Conservation (phyloP, 2,113 vertebrate species). For the Columba janthina region DNA sequence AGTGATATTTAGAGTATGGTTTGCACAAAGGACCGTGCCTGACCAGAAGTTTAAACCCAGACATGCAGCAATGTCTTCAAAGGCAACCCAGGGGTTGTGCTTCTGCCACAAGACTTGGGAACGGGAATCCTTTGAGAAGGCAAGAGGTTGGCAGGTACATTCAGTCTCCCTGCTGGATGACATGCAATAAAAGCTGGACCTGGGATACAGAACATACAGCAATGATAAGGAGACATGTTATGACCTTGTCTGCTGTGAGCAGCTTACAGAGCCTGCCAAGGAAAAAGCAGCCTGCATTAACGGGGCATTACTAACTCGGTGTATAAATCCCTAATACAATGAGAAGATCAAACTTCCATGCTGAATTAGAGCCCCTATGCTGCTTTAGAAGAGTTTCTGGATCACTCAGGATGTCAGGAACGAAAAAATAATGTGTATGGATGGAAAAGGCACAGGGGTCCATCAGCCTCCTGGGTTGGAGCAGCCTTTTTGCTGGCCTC, state of each 20-base stretch:
- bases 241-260: constrained; percentile 62
- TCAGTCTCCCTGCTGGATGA: neutral
- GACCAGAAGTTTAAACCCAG: neutral
- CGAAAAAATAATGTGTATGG: neutral
- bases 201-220: neutral
- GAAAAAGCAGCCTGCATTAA: constrained; percentile 29
- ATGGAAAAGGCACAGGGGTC: neutral
- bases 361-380: neutral
- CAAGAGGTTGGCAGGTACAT: neutral
- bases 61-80: neutral
- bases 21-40: neutral
- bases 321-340: constrained; percentile 68
- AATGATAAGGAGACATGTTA: constrained; percentile 7
- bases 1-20: neutral
- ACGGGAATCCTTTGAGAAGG: neutral
- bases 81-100: neutral
- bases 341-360: constrained; percentile 39
- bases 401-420: neutral
- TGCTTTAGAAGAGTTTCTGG: constrained; percentile 12
- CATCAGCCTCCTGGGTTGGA: neutral
- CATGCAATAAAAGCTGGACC: neutral
- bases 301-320: constrained; percentile 12
- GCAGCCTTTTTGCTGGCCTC: neutral
- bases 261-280: constrained; percentile 42
- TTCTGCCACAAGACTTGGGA: neutral